Evolutionary conservation across 2,888 invertebrate genomes (phyloP).

Genomic region (Limnephilus lunatus): DNA sequence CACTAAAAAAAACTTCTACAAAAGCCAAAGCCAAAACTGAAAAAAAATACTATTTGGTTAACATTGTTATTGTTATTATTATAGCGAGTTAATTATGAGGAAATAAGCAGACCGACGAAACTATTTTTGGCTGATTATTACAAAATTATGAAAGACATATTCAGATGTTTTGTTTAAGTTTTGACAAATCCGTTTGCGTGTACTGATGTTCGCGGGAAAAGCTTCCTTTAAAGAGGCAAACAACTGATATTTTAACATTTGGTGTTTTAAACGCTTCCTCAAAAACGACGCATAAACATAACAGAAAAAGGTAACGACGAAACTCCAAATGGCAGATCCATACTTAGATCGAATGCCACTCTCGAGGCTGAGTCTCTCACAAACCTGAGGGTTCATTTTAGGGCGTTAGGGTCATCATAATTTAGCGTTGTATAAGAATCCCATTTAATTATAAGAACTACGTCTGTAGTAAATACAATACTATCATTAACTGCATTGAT

Average conservation of each 20-base stretch:
- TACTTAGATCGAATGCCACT: neutral
- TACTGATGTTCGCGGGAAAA: neutral
- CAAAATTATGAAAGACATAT: neutral
- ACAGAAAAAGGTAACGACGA: neutral
- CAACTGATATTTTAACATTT: neutral
- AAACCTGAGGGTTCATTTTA: neutral
- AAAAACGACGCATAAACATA: neutral
- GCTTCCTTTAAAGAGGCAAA: neutral
- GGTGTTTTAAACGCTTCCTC: neutral
- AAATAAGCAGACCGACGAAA: neutral
- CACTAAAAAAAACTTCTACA: slow-evolving; percentile 10
- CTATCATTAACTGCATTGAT: neutral
- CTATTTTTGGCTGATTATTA: neutral
- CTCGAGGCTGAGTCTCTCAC: neutral
- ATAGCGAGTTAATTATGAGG: neutral
- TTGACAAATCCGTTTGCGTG: neutral
- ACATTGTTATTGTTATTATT: neutral
- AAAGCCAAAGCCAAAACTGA: slow-evolving; percentile 27
- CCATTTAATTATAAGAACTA: neutral
- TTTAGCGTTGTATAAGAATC: neutral
- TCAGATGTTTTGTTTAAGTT: neutral
- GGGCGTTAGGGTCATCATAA: neutral
- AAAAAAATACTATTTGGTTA: neutral
- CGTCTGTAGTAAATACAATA: neutral
- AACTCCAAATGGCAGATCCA: neutral